phyloP scores from a whole-genome alignment of 2,797 vertebrate genomes.

The Alauda arvensis region DNA sequence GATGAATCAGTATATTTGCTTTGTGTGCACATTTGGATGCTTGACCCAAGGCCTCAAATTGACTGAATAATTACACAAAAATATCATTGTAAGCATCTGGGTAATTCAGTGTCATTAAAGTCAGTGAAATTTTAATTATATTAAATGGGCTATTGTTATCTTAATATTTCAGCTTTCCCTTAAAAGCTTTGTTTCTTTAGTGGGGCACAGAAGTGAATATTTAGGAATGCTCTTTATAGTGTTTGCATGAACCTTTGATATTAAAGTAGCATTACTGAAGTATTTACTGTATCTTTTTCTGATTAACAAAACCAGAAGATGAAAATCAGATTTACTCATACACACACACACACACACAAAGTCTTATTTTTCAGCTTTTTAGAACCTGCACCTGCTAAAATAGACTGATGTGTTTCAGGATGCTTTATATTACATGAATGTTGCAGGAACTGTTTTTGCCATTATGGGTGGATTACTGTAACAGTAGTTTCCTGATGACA shows the following conservation, averaged over 20 bases:
- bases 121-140: not conserved
- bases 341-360: not conserved
- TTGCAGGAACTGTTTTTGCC: conserved; percentile 41
- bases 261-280: not conserved
- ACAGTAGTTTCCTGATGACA: conserved; percentile 61
- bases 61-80: not conserved
- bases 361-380: not conserved
- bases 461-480: conserved; percentile 49
- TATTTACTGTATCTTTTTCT: not conserved
- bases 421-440: not conserved
- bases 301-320: not conserved
- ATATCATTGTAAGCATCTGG: rapidly evolving
- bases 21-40: not conserved
- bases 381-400: conserved; percentile 13
- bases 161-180: not conserved
- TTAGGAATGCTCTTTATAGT: not conserved
- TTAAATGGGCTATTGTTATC: not conserved
- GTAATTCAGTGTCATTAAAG: not conserved
- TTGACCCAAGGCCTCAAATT: not conserved
- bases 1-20: not conserved
- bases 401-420: not conserved
- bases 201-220: not conserved
- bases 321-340: not conserved
- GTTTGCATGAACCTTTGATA: not conserved
- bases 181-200: not conserved